Evolutionary conservation across 2,888 invertebrate genomes (phyloP).

Genomic region (Aplocera efformata): DNA sequence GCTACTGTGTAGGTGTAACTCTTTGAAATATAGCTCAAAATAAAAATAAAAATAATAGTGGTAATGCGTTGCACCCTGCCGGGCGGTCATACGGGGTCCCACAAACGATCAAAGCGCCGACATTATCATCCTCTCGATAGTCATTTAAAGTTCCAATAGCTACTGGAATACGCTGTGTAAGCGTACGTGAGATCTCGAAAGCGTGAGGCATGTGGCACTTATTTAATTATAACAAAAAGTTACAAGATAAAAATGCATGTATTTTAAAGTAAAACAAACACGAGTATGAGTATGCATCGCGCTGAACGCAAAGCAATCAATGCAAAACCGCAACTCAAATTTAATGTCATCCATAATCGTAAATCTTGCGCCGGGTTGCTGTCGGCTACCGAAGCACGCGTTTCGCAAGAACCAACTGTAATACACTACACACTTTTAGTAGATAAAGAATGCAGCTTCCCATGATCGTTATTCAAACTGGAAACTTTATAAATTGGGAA

Average conservation of each 20-base stretch:
- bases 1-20: conserved; percentile 37
- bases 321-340: conserved; percentile 39
- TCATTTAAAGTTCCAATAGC: conserved; percentile 48
- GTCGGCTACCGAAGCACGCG: conserved; percentile 30
- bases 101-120: conserved; percentile 58
- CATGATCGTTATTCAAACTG: conserved; percentile 68
- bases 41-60: conserved; percentile 38
- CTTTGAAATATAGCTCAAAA: conserved; percentile 18
- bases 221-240: conserved; percentile 1
- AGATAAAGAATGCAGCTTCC: conserved; percentile 42
- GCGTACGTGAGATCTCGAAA: conserved; percentile 14
- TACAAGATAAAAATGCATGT: background rate
- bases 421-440: conserved; percentile 19
- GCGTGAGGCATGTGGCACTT: conserved; percentile 1
- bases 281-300: conserved; percentile 15
- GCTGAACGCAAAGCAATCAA: conserved; percentile 27
- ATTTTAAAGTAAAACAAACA: conserved; percentile 9
- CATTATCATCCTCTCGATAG: conserved; percentile 65
- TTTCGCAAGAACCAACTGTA: conserved; percentile 22
- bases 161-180: conserved; percentile 55
- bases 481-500: conserved; percentile 65
- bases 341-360: conserved; percentile 53
- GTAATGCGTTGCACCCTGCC: conserved; percentile 58
- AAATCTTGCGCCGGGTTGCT: conserved; percentile 35
- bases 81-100: conserved; percentile 48